Conservation (phyloP, 2,113 vertebrate species). For the Callospermophilus lateralis region DNA sequence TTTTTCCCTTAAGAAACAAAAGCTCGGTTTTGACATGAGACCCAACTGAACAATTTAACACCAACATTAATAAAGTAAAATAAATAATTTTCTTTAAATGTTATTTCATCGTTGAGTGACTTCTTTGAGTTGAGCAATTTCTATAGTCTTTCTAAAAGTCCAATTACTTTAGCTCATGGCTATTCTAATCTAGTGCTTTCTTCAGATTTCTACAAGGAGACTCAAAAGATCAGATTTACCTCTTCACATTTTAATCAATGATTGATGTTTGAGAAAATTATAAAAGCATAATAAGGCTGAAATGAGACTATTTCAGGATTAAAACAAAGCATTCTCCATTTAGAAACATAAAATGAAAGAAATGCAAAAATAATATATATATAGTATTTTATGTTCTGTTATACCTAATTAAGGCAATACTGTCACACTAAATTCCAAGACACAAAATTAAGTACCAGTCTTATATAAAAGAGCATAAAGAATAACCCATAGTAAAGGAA, state of each 20-base stretch:
- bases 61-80: constrained; percentile 64
- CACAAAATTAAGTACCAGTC: background rate
- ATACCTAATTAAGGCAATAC: background rate
- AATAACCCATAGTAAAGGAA: background rate
- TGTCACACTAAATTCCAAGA: background rate
- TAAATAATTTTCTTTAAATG: constrained; percentile 68
- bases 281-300: background rate
- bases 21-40: constrained; percentile 47
- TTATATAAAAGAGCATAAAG: background rate
- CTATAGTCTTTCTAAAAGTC: constrained; percentile 19
- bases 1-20: constrained; percentile 67
- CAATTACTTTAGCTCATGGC: background rate
- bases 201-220: constrained; percentile 11
- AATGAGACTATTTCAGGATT: background rate
- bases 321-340: background rate
- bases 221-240: background rate
- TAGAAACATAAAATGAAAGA: background rate
- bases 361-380: background rate
- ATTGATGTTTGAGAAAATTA: constrained; percentile 16
- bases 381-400: background rate
- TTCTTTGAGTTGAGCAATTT: constrained; percentile 51
- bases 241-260: constrained; percentile 18
- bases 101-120: constrained; percentile 62
- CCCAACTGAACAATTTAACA: constrained; percentile 55
- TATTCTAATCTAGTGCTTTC: background rate